Conservation (phyloP, 2,113 vertebrate genomes). For the rabbit (Oryctolagus cuniculus) region DNA sequence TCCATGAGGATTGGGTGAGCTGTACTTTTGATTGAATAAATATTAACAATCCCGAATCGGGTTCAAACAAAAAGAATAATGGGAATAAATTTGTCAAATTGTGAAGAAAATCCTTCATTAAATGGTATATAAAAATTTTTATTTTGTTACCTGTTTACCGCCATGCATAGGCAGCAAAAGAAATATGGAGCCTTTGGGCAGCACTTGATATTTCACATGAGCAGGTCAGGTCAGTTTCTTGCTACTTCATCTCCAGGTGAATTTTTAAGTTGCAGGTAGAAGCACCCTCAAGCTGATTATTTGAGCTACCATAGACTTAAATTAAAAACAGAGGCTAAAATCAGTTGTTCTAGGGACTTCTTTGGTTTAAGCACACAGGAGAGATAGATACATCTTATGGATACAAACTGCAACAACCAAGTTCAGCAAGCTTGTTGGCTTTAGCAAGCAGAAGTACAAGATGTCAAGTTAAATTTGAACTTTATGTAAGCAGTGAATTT, state of each 20-base stretch:
- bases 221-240: background rate
- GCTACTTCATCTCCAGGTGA: background rate
- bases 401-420: background rate
- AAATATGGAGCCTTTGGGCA: background rate
- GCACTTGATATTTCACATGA: background rate
- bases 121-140: background rate
- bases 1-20: background rate
- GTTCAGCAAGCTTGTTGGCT: background rate
- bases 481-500: background rate
- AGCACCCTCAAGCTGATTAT: background rate
- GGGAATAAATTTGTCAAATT: background rate
- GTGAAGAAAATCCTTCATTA: background rate
- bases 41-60: background rate
- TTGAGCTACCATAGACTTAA: background rate
- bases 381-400: background rate
- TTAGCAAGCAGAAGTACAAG: background rate
- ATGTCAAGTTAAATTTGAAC: constrained; percentile 1
- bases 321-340: background rate
- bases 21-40: background rate
- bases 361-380: background rate
- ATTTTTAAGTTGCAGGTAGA: background rate
- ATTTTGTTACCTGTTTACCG: background rate
- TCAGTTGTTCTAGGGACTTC: background rate
- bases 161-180: background rate
- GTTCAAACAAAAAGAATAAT: background rate